A percentile compares a stretch with the other conserved stretches of the same genome.
These are phyloP conservation scores for Luperina testacea DNA, from an alignment of 2,888 invertebrate species.

Conservation along the genomic window DNA sequence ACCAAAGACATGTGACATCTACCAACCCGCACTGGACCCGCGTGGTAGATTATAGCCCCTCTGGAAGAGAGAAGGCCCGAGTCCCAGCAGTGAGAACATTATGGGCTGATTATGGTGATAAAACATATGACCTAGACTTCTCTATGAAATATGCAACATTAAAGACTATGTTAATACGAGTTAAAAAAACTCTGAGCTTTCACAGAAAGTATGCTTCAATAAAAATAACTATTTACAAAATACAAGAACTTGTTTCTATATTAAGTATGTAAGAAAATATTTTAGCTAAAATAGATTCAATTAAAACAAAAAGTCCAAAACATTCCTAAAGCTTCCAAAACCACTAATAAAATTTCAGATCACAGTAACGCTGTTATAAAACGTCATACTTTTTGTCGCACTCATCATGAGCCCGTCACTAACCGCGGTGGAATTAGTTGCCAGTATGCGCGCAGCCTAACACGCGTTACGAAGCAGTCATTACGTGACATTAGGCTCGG, in stretches of 20 bases:
- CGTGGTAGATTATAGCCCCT: neutral
- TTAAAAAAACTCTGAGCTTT: neutral
- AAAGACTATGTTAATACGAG: neutral
- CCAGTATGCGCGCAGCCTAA: slow-evolving; percentile 64
- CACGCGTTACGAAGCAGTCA: slow-evolving; percentile 66
- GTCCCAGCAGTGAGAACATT: neutral
- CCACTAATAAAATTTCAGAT: neutral
- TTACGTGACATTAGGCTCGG: slow-evolving; percentile 70
- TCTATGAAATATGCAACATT: neutral
- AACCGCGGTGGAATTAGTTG: slow-evolving; percentile 64
- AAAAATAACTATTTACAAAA: neutral
- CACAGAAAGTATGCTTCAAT: neutral
- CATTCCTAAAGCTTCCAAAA: neutral
- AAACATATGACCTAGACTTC: neutral
- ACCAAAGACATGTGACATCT: neutral
- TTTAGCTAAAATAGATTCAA: neutral
- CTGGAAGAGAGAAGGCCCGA: neutral
- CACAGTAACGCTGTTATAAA: slow-evolving; percentile 5
- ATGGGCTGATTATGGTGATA: neutral
- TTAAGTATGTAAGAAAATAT: neutral
- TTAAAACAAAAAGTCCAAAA: too few species aligned
- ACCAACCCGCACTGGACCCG: neutral
- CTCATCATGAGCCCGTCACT: slow-evolving; percentile 63
- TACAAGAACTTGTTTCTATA: too few species aligned
- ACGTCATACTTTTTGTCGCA: slow-evolving; percentile 47